Evolutionary conservation across 1,140 invertebrate species (phyloP).

Genomic region (Cherax destructor): DNA sequence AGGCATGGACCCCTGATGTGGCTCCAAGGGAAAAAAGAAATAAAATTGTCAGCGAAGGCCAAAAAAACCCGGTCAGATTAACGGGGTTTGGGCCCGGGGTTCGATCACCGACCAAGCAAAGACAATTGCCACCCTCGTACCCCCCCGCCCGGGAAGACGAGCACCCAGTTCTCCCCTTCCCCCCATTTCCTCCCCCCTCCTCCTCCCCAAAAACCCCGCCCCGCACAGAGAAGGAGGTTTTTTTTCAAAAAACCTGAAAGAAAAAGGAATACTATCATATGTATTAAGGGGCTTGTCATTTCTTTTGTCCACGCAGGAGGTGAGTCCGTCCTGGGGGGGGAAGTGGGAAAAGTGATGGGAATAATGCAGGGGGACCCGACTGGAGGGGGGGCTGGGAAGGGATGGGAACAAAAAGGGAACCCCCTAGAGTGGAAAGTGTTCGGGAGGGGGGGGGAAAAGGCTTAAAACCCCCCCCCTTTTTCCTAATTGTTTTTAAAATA

Average conservation of each 20-base stretch:
- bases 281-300: not conserved
- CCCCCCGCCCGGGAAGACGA: constrained; percentile 57
- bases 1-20: not conserved
- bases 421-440: no score
- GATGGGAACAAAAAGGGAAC: no score
- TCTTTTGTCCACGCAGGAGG: not conserved
- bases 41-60: constrained; percentile 12
- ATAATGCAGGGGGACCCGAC: no score
- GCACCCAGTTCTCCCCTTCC: not conserved
- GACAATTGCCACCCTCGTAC: constrained; percentile 67
- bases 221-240: not conserved
- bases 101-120: constrained; percentile 67
- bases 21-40: not conserved
- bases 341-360: no score
- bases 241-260: not conserved
- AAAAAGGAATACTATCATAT: constrained; percentile 12
- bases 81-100: constrained; percentile 52
- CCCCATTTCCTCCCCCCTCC: not conserved
- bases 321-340: not conserved
- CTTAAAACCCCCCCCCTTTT: no score
- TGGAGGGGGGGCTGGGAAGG: no score
- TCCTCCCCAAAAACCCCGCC: no score
- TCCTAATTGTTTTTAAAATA: no score
- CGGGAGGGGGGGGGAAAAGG: no score
- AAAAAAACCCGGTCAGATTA: constrained; percentile 43